Percentiles rank a stretch among this genome's conserved stretches.
These are phyloP conservation scores for Archocentrus centrarchus DNA, from an alignment of 2,113 vertebrate species.

Conservation along the genomic window DNA sequence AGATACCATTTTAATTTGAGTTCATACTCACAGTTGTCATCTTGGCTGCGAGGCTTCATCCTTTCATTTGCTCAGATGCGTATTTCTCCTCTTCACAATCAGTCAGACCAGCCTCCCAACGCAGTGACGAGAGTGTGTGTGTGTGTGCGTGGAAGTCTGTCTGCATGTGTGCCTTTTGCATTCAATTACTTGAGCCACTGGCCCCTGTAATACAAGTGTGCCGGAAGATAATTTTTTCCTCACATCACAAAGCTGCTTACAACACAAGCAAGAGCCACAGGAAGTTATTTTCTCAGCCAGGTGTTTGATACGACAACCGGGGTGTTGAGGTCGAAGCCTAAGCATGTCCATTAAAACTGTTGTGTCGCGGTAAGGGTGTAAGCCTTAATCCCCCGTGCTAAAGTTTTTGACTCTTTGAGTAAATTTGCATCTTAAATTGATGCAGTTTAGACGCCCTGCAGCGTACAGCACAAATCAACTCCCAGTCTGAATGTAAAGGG, in stretches of 20 bases:
- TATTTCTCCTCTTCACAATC: conserved; percentile 15
- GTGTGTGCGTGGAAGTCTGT: conserved; percentile 7
- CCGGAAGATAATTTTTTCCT: neutral
- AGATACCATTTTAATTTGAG: conserved; percentile 2
- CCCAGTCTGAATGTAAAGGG: conserved; percentile 60
- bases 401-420: conserved; percentile 9
- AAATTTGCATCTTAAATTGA: conserved; percentile 10
- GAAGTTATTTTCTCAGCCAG: neutral
- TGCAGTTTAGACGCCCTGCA: conserved; percentile 20
- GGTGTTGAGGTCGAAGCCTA: neutral
- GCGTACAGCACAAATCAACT: neutral
- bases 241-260: conserved; percentile 14
- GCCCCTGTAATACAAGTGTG: conserved; percentile 11
- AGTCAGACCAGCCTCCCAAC: neutral
- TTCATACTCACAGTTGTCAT: conserved; percentile 2
- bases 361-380: neutral
- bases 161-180: conserved; percentile 26
- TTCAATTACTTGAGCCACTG: conserved; percentile 30
- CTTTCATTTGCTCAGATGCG: neutral
- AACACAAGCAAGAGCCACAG: neutral
- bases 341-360: neutral
- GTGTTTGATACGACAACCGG: neutral
- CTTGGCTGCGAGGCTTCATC: neutral
- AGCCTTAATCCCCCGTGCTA: conserved; percentile 33
- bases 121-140: neutral